phyloP scores from a whole-genome alignment of 1,140 invertebrate species.

The Diabrotica undecimpunctata region DNA sequence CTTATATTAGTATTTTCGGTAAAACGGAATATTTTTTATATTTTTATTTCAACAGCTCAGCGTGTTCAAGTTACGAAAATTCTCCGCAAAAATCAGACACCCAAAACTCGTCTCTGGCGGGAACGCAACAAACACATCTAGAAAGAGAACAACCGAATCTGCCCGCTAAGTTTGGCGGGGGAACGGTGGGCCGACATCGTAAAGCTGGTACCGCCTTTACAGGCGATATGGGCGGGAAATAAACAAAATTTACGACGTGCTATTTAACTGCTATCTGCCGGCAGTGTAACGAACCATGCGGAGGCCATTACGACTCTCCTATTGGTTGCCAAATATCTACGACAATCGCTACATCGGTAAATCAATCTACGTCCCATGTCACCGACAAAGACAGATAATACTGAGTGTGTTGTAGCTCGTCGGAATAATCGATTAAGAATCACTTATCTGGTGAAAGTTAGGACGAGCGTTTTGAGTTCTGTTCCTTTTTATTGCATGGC shows the following conservation, averaged over 20 bases:
- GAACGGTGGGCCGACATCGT: constrained; percentile 26
- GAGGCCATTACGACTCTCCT: constrained; percentile 48
- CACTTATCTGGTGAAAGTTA: constrained; percentile 33
- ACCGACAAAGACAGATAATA: constrained; percentile 27
- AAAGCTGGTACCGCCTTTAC: constrained; percentile 40
- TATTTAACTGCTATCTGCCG: constrained; percentile 50
- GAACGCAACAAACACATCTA: neutral
- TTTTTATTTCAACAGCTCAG: no score
- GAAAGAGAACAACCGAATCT: constrained; percentile 21
- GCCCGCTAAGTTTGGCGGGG: constrained; percentile 28
- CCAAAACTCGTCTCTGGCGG: neutral
- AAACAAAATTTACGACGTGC: constrained; percentile 49
- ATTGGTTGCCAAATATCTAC: constrained; percentile 40
- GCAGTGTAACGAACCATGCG: constrained; percentile 47
- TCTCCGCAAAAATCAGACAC: no score
- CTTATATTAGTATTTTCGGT: no score
- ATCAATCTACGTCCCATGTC: neutral
- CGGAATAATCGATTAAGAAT: constrained; percentile 34
- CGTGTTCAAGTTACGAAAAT: no score
- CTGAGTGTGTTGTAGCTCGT: constrained; percentile 27
- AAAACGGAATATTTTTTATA: no score
- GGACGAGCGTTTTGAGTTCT: constrained; percentile 31
- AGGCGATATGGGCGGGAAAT: constrained; percentile 46
- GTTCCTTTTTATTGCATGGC: constrained; percentile 28
- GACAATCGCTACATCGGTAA: constrained; percentile 19